Evolutionary conservation across 2,797 vertebrate species (phyloP).

Genomic region (Euthynnus affinis): DNA sequence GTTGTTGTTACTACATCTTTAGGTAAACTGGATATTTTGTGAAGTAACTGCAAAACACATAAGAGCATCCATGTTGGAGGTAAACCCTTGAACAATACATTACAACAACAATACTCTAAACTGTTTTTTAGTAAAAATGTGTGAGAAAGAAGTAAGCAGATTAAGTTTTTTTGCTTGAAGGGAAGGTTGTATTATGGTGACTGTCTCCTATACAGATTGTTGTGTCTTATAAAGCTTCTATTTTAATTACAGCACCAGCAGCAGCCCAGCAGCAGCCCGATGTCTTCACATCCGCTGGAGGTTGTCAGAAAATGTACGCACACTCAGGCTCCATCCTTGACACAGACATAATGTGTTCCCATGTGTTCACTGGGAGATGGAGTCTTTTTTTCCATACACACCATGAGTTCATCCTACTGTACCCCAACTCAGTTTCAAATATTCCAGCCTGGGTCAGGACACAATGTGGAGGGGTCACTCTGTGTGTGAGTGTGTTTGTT

Average conservation of each 20-base stretch:
- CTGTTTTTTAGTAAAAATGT: slow-evolving; percentile 14
- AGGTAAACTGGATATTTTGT: not conserved
- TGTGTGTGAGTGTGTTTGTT: slow-evolving; percentile 24
- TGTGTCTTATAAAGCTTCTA: slow-evolving; percentile 29
- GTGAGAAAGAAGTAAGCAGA: slow-evolving; percentile 21
- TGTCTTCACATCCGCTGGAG: slow-evolving; percentile 15
- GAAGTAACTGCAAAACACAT: not conserved
- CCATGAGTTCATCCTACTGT: slow-evolving; percentile 29
- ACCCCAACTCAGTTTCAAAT: slow-evolving; percentile 25
- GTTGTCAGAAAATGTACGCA: slow-evolving; percentile 22
- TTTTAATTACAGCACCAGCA: slow-evolving; percentile 45
- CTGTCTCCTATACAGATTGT: slow-evolving; percentile 38
- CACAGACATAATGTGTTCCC: slow-evolving; percentile 22
- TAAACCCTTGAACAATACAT: no score
- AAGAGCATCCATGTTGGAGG: no score
- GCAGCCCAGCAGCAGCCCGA: slow-evolving; percentile 6
- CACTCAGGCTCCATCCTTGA: slow-evolving; percentile 18
- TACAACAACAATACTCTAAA: not conserved
- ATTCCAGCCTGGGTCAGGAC: slow-evolving; percentile 37
- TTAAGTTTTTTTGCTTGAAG: slow-evolving; percentile 6
- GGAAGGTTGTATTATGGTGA: slow-evolving; percentile 10
- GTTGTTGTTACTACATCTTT: slow-evolving; percentile 26
- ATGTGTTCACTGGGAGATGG: slow-evolving; percentile 10
- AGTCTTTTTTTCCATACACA: not conserved
- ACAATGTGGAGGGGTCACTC: slow-evolving; percentile 35